phyloP scores from a whole-genome alignment of 2,797 vertebrate genomes.

The Tangara arthus region DNA sequence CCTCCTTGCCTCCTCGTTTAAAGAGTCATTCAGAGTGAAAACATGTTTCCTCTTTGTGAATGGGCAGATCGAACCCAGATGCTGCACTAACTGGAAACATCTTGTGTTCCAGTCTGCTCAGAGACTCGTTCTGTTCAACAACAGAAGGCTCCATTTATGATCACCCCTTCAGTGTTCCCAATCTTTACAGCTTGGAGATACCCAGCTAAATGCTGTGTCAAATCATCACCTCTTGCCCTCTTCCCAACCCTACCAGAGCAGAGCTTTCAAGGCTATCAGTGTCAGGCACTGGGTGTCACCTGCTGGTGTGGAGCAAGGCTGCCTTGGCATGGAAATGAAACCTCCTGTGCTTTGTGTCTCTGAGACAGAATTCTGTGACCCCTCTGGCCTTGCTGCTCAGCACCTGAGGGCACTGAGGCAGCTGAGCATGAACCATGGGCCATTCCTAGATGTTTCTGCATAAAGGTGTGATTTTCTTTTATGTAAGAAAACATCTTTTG shows the following conservation, averaged over 20 bases:
- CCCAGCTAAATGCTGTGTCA: not conserved
- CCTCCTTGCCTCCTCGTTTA: not conserved
- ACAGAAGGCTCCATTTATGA: not conserved
- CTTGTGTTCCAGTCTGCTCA: not conserved
- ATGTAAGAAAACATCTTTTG: not conserved
- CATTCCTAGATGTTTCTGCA: not conserved
- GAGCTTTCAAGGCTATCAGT: not conserved
- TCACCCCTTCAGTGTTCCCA: not conserved
- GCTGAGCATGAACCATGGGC: not conserved
- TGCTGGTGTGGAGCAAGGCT: not conserved
- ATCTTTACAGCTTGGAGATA: not conserved
- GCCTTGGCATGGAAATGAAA: not conserved
- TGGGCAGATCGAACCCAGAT: constrained; percentile 61
- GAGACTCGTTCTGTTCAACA: not conserved
- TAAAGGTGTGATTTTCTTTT: not conserved
- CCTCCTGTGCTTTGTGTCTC: not conserved
- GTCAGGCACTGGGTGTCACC: not conserved
- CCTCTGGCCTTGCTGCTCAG: not conserved
- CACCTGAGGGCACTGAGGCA: not conserved
- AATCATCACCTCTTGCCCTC: not conserved
- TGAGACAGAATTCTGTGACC: not conserved
- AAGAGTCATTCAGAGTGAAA: constrained; percentile 24
- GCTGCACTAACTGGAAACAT: constrained; percentile 52
- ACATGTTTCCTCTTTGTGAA: constrained; percentile 63
- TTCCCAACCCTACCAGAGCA: not conserved